These are phyloP conservation scores for Acanthornis magna DNA, from an alignment of 2,797 vertebrate species.

Conservation along the genomic window DNA sequence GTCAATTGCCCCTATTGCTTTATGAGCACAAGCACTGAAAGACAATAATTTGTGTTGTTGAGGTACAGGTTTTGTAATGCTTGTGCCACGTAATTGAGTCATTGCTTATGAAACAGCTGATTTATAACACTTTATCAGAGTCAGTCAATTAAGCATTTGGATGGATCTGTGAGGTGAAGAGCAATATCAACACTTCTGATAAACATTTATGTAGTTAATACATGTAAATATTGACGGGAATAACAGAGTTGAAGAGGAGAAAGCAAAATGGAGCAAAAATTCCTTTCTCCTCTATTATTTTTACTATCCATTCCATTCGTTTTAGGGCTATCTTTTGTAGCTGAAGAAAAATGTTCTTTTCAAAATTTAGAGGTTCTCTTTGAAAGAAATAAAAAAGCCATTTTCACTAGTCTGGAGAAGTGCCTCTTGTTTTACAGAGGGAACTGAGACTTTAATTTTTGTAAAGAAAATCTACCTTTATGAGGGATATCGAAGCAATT, in stretches of 20 bases:
- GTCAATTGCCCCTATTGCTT: neutral
- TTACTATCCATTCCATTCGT: neutral
- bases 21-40: neutral
- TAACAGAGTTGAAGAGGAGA: neutral
- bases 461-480: neutral
- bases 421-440: neutral
- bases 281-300: neutral
- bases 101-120: neutral
- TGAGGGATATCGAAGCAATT: neutral
- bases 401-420: neutral
- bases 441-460: neutral
- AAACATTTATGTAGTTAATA: neutral
- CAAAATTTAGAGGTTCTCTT: neutral
- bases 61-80: neutral
- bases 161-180: neutral
- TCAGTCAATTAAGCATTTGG: neutral
- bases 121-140: neutral
- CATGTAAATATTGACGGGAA: neutral
- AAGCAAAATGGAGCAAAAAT: neutral
- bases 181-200: neutral
- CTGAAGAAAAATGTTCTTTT: neutral
- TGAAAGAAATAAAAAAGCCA: neutral
- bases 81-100: neutral
- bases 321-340: neutral
- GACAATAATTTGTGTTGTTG: neutral